Conservation (phyloP, 2,888 invertebrate genomes). For the Acrobeloides nanus region DNA sequence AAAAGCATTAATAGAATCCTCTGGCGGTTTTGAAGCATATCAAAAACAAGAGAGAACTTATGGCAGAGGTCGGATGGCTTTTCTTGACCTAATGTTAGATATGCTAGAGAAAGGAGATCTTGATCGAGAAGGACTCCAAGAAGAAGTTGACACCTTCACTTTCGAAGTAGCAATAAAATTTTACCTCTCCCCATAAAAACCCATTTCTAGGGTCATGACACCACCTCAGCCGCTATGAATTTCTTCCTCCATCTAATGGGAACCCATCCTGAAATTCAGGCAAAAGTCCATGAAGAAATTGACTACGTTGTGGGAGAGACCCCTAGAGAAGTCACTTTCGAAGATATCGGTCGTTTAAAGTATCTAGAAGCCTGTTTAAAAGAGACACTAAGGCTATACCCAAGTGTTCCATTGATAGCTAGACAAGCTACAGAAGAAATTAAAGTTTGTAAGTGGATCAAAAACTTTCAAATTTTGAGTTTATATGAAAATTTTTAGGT, state of each 20-base stretch:
- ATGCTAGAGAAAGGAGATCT: conserved; percentile 50
- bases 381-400: conserved; percentile 50
- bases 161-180: conserved; percentile 40
- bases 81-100: conserved; percentile 53
- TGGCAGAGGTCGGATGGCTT: conserved; percentile 15
- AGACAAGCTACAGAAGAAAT: conserved; percentile 53
- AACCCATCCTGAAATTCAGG: conserved; percentile 71
- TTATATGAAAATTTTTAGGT: conserved; percentile 21
- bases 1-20: conserved; percentile 5
- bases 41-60: conserved; percentile 28
- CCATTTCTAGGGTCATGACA: conserved; percentile 69
- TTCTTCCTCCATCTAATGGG: conserved; percentile 78
- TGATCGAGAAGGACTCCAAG: conserved; percentile 46
- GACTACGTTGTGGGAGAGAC: conserved; percentile 41
- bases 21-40: conserved; percentile 26
- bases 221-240: conserved; percentile 77
- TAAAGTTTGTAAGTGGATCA: conserved; percentile 27
- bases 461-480: neutral
- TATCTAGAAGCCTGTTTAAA: conserved; percentile 51
- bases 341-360: conserved; percentile 40
- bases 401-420: conserved; percentile 50
- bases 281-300: conserved; percentile 57
- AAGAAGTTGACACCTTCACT: conserved; percentile 53
- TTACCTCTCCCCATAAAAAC: neutral
- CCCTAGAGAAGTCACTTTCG: conserved; percentile 46